Evolutionary conservation across 2,797 vertebrate genomes (phyloP).

Genomic region (Lacerta viridis): DNA sequence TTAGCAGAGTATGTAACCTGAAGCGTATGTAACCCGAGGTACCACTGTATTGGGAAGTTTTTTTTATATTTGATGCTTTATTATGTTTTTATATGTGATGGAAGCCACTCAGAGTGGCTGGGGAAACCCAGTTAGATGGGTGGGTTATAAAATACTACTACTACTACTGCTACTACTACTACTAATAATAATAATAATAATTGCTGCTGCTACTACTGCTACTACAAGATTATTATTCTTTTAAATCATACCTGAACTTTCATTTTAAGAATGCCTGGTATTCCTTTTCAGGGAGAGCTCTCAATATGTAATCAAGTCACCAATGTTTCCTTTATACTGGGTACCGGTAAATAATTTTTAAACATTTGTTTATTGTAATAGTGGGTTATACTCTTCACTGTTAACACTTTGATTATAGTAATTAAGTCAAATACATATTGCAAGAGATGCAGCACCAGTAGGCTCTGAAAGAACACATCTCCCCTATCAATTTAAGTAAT

Average conservation of each 20-base stretch:
- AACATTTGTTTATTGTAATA: constrained; percentile 48
- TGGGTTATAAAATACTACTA: too few species aligned
- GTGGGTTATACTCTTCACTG: constrained; percentile 54
- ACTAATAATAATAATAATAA: too few species aligned
- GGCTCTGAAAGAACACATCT: constrained; percentile 51
- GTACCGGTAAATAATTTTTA: constrained; percentile 52
- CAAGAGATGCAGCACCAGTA: constrained; percentile 48
- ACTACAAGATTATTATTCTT: too few species aligned
- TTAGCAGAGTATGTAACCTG: too few species aligned
- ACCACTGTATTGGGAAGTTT: too few species aligned
- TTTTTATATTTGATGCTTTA: too few species aligned
- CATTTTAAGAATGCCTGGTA: constrained; percentile 10
- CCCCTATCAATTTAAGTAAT: constrained; percentile 62
- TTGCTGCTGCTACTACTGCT: too few species aligned
- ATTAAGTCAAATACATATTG: constrained; percentile 65
- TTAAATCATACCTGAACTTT: constrained; percentile 1
- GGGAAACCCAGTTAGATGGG: too few species aligned
- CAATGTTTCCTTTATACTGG: constrained; percentile 32
- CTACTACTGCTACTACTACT: too few species aligned
- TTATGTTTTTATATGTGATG: too few species aligned
- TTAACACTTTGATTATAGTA: constrained; percentile 63
- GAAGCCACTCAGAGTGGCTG: too few species aligned
- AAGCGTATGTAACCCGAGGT: too few species aligned
- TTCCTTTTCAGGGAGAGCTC: constrained; percentile 35
- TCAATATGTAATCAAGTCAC: constrained; percentile 25